Conservation (phyloP, 2,113 vertebrate species). For the Carassius gibelio region DNA sequence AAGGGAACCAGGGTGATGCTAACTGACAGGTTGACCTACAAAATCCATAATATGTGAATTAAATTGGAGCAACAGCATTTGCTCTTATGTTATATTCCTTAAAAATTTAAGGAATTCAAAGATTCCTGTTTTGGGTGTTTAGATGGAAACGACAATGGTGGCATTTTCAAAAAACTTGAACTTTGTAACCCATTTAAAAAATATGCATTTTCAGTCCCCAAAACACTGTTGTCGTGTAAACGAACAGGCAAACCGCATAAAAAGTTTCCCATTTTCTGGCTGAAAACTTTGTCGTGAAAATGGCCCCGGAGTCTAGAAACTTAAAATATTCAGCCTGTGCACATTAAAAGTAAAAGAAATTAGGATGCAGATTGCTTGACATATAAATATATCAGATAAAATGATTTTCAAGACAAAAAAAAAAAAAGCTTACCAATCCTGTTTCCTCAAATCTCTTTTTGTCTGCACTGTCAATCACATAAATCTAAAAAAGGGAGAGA, state of each 20-base stretch:
- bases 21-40: neutral
- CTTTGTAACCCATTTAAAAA: too few relatives aligned
- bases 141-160: neutral
- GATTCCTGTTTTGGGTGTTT: neutral
- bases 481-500: slow-evolving; percentile 75
- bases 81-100: neutral
- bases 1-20: neutral
- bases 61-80: neutral
- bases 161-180: too few relatives aligned
- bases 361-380: neutral
- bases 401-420: neutral
- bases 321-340: neutral
- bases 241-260: too few relatives aligned
- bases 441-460: slow-evolving; percentile 90
- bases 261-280: too few relatives aligned
- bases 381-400: neutral
- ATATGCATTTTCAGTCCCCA: too few relatives aligned
- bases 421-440: slow-evolving; percentile 56
- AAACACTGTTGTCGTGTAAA: too few relatives aligned
- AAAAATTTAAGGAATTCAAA: neutral
- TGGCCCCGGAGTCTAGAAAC: neutral
- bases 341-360: neutral
- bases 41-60: neutral
- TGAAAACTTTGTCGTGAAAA: too few relatives aligned
- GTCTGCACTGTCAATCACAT: slow-evolving; percentile 88